Percentiles rank a stretch among this genome's conserved stretches.
Evolutionary conservation across 2,888 invertebrate genomes (phyloP).

Genomic region (Ennomos quercinarius): DNA sequence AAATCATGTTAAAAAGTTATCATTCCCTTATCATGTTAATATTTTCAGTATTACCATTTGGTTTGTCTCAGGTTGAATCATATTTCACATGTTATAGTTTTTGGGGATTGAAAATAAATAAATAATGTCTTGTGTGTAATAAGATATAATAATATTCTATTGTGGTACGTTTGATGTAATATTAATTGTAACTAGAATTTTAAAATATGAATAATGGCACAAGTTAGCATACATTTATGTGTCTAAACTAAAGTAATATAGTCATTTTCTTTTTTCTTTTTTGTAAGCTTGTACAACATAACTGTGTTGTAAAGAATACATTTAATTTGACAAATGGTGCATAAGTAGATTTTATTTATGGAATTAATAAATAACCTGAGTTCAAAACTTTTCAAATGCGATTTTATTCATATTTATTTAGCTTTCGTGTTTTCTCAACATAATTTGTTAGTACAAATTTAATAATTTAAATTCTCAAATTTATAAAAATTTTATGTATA

Average conservation of each 20-base stretch:
- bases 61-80: slow-evolving; percentile 24
- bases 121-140: slow-evolving; percentile 10
- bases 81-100: slow-evolving; percentile 15
- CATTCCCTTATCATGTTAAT: slow-evolving; percentile 33
- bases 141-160: slow-evolving; percentile 7
- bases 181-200: slow-evolving; percentile 14
- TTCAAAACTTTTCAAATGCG: not conserved
- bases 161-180: slow-evolving; percentile 14
- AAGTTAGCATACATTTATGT: slow-evolving; percentile 18
- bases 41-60: slow-evolving; percentile 38
- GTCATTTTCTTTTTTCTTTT: not conserved
- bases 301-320: slow-evolving; percentile 8
- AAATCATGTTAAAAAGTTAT: slow-evolving; percentile 27
- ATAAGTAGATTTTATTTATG: slow-evolving; percentile 18
- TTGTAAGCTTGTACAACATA: slow-evolving; percentile 29
- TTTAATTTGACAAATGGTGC: slow-evolving; percentile 15
- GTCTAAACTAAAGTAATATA: slow-evolving; percentile 18
- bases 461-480: not conserved
- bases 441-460: not conserved
- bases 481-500: too few relatives aligned
- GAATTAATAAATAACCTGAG: slow-evolving; percentile 18
- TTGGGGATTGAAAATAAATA: slow-evolving; percentile 19
- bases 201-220: slow-evolving; percentile 21
- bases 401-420: slow-evolving; percentile 13
- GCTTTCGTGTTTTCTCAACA: slow-evolving; percentile 5